Base-by-base conservation (phyloP, 1,140 invertebrate species). In the Lasioglossum baleicum region DNA sequence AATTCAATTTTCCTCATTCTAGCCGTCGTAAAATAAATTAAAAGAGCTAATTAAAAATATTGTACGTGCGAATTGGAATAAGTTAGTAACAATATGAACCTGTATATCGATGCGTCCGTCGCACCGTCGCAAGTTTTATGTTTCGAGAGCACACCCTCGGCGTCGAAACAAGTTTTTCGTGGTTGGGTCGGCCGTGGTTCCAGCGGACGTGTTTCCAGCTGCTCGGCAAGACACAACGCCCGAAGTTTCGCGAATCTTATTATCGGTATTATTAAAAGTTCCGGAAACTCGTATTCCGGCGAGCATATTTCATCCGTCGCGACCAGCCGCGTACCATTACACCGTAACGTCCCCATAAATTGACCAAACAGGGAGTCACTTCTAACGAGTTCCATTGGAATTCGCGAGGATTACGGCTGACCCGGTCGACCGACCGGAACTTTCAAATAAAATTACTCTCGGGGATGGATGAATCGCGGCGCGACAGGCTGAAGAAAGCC, bases 351-450 rank as follows among this genome's bases (percentile, higher is more conserved):
- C 56, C 44, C 64, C 40, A 68, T 75, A 67, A 75, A 75, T 68
- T 65, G 64, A 44, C 48, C 73, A 68, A 75, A 75, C 73, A 68
- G 73, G 22, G 72, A 22, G 56, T 7, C 73, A 31, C 73, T 75
- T 75, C 65, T 75, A 75, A 75, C 74, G 74, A 75, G 74, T 75
- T 75, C 42, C 40, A 68, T 75, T 76, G 74, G 58, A 76, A 76
- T 69, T 76, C 74, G 35, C 40, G 65, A n/a, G 74, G 56, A 76
- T 76, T 22, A 51, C n/a, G 64, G 40, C 22, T 60, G 74, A 69
- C 65, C 74, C 44, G 44, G 44, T 3, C 44, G 44, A 48, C 44
- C 44, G 44, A 13, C 44, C 44, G 10, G 44, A 48, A 48, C 44
- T 48, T 48, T 48, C 44, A 48, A 48, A 48, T 48, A 48, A 48